Evolutionary conservation across 2,113 vertebrate species (phyloP).

Genomic region (Oreochromis spilurus): DNA sequence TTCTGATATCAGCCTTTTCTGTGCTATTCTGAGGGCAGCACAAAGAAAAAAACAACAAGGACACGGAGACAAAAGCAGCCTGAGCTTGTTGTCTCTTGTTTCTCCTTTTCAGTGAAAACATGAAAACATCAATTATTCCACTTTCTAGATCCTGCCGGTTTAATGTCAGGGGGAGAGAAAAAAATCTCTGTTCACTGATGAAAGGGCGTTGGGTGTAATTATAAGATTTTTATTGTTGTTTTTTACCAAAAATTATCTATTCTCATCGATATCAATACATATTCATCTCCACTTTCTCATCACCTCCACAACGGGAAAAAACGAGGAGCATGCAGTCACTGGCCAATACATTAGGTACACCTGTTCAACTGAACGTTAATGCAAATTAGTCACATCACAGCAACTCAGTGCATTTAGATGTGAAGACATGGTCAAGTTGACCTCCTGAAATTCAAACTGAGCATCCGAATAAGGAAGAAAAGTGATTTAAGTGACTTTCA

Average conservation of each 20-base stretch:
- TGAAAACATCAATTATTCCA: conserved; percentile 44
- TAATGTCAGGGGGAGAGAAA: not conserved
- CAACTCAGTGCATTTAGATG: not conserved
- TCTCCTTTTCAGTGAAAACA: conserved; percentile 6
- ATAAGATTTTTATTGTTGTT: not conserved
- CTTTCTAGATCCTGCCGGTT: conserved; percentile 28
- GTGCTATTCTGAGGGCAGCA: conserved; percentile 40
- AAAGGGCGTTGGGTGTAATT: conserved; percentile 39
- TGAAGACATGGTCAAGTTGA: not conserved
- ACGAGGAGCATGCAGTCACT: not conserved
- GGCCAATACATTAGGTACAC: not conserved
- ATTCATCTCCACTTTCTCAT: conserved; percentile 10
- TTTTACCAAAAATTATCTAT: conserved; percentile 5
- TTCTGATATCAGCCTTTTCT: conserved; percentile 17
- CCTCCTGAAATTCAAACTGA: not conserved
- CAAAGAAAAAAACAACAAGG: conserved; percentile 21
- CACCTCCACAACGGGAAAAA: not conserved
- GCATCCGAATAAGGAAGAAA: not conserved
- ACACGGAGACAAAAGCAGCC: conserved; percentile 31
- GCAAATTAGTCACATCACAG: not conserved
- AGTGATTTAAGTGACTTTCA: not conserved
- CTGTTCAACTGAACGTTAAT: not conserved
- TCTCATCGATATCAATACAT: not conserved
- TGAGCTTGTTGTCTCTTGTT: conserved; percentile 41
- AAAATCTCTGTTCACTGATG: conserved; percentile 21